Evolutionary conservation across 1,140 invertebrate genomes (phyloP).

Genomic region (Druon quercuslanigerum): DNA sequence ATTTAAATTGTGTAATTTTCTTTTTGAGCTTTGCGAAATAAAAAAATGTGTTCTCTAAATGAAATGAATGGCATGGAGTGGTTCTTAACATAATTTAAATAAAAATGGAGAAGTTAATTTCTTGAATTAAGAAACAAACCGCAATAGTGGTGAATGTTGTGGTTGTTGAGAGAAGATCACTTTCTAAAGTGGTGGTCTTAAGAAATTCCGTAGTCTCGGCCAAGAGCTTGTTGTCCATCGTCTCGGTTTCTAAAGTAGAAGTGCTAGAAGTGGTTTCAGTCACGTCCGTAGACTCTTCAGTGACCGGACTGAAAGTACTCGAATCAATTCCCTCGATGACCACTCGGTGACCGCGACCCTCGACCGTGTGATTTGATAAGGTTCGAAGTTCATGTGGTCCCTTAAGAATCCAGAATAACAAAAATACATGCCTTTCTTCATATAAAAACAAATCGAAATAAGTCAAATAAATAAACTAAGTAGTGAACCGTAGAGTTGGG

Average conservation of each 20-base stretch:
- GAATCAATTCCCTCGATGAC: conserved; percentile 55
- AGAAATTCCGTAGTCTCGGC: conserved; percentile 63
- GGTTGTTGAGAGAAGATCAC: conserved; percentile 43
- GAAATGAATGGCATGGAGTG: no score
- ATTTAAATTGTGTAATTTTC: background rate
- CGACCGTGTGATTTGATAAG: conserved; percentile 44
- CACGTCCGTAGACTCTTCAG: conserved; percentile 44
- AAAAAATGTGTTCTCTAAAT: background rate
- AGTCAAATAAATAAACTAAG: background rate
- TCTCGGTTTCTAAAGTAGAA: conserved; percentile 64
- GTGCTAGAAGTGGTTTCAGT: conserved; percentile 56
- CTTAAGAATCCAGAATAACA: conserved; percentile 42
- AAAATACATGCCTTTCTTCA: conserved; percentile 31
- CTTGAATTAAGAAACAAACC: conserved; percentile 31
- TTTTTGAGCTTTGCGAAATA: background rate
- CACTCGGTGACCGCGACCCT: conserved; percentile 68
- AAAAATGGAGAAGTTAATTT: background rate
- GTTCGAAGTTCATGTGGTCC: conserved; percentile 38
- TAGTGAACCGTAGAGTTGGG: no score
- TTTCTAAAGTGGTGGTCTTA: conserved; percentile 58
- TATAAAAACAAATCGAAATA: background rate
- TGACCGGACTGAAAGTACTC: conserved; percentile 36
- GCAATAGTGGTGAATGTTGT: conserved; percentile 45
- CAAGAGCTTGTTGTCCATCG: conserved; percentile 70
- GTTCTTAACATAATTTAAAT: no score